Evolutionary conservation across 2,113 vertebrate genomes (phyloP).

Genomic region (Boulengerochromis microlepis): DNA sequence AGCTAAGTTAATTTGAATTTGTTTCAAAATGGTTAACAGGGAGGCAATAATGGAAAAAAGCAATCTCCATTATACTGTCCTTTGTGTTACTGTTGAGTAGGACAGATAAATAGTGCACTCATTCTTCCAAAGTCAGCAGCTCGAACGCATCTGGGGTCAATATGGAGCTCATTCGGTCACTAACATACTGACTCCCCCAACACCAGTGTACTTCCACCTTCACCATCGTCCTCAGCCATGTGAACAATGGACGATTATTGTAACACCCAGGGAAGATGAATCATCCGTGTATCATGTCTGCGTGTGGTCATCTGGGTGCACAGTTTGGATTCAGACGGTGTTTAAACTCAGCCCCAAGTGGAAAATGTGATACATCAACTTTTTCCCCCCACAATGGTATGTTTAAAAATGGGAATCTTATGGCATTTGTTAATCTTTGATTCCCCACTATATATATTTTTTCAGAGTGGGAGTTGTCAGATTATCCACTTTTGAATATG

Average conservation of each 20-base stretch:
- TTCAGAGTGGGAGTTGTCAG: not conserved
- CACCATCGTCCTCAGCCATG: conserved; percentile 7
- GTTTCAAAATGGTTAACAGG: not conserved
- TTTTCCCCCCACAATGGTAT: not conserved
- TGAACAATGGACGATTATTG: conserved; percentile 47
- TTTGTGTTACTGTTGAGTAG: not conserved
- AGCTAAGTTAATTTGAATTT: not conserved
- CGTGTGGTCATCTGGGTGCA: conserved; percentile 42
- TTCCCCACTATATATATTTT: not conserved
- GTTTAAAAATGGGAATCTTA: not conserved
- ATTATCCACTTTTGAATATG: not conserved
- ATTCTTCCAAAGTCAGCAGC: not conserved
- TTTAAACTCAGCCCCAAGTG: not conserved
- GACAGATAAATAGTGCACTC: not conserved
- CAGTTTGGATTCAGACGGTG: not conserved
- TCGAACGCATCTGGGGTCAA: conserved; percentile 49
- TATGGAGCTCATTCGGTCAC: conserved; percentile 16
- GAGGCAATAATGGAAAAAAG: not conserved
- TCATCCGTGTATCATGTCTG: conserved; percentile 52
- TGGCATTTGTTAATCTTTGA: not conserved
- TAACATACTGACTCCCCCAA: not conserved
- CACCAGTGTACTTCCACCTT: not conserved
- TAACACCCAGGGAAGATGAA: conserved; percentile 33
- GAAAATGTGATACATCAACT: conserved; percentile 4
- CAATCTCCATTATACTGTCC: not conserved